phyloP scores from a whole-genome alignment of 2,888 invertebrate genomes.

The Allolobophora icterica region DNA sequence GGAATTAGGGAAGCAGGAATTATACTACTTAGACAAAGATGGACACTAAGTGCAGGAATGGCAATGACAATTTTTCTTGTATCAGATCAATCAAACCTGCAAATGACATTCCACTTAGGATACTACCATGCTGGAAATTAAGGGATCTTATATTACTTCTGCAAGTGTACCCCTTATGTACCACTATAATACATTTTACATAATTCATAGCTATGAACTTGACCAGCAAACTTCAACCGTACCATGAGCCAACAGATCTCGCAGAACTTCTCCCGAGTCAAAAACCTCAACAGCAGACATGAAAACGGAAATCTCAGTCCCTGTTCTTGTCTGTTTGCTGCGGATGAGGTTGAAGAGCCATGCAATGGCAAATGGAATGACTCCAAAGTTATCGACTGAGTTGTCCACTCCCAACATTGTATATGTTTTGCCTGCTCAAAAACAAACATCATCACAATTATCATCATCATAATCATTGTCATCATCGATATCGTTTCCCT shows the following conservation, averaged over 20 bases:
- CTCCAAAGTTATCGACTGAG: conserved; percentile 77
- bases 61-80: background rate
- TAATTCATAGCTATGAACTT: background rate
- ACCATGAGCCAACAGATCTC: conserved; percentile 84
- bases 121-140: background rate
- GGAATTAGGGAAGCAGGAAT: background rate
- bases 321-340: conserved; percentile 88
- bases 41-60: background rate
- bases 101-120: background rate
- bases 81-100: background rate
- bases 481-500: background rate
- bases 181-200: background rate
- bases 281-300: conserved; percentile 93
- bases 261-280: conserved; percentile 83
- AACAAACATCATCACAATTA: background rate
- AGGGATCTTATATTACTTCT: background rate
- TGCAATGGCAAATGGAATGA: conserved; percentile 92
- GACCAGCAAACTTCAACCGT: conserved; percentile 19
- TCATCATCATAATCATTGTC: background rate
- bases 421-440: conserved; percentile 64
- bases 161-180: background rate
- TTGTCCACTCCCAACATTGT: conserved; percentile 67
- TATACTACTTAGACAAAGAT: background rate
- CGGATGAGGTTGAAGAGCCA: conserved; percentile 94
- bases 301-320: conserved; percentile 85